Base-by-base conservation (phyloP, 2,888 invertebrate species). In the Acronicta aceris region DNA sequence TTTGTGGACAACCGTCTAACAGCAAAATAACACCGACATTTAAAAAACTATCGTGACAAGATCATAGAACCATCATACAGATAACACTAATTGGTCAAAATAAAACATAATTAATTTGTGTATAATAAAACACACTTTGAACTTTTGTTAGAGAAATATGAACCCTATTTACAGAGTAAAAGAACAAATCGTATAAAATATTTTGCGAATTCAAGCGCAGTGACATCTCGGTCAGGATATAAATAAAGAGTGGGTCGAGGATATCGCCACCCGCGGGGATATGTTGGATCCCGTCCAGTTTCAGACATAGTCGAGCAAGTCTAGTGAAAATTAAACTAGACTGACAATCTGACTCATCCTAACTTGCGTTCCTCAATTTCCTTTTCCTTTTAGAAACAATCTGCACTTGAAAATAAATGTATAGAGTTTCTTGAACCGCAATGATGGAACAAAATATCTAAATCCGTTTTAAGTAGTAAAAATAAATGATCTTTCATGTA, bases 221-320 rank as follows among this genome's bases (percentile, higher is more conserved):
- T 61, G 76, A 78, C 73, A 75, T 59, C 56, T 74, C 77, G 72
- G 74, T 68, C 75, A 75, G 67, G 68, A 71, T 78, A 78, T 74
- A 79, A 79, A 78, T 78, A 73, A 65, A 69, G 68, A 74, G 57
- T 79, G 61, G 79, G 79, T 80, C 76, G 79, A 79, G 73, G 74
- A 79, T 81, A 70, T 66, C 51, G 57, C 65, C 67, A 64, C 75
- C 65, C 71, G 65, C 71, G 61, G 58, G 58, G 69, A 63, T 54
- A 60, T 52, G 59, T 84, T 87, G 85, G 87, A 83, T 60, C 51
- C 52, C 65, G 69, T 84, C 85, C 85, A 87, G 81, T 36, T 77
- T 66, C 41, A 58, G 49, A 40, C 13, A 60, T 53, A 59, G 55
- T 47, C 43, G 46, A 67, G 30, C 50, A 49, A 64, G 57, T 59